Evolutionary conservation across 2,113 vertebrate genomes (phyloP).

Genomic region (Eclectus roratus): DNA sequence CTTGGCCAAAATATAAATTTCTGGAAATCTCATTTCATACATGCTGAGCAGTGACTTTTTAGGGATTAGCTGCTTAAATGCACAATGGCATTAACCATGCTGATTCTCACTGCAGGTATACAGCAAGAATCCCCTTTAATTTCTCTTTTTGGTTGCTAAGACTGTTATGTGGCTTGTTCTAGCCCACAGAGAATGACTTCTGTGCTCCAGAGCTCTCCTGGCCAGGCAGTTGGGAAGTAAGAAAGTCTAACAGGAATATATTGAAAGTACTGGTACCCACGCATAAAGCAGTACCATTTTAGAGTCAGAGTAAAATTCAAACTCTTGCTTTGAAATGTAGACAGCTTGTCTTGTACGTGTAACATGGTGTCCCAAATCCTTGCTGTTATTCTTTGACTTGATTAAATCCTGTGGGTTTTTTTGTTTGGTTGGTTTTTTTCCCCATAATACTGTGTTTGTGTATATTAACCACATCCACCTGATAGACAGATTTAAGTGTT

Average conservation of each 20-base stretch:
- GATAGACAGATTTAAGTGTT: not conserved
- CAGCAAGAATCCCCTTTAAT: not conserved
- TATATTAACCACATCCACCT: not conserved
- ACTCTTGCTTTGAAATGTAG: not conserved
- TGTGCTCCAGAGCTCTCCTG: not conserved
- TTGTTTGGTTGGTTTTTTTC: no score
- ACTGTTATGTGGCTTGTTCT: not conserved
- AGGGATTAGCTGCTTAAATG: conserved; percentile 28
- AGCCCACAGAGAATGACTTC: not conserved
- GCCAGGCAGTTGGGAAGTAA: not conserved
- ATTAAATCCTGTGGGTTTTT: not conserved
- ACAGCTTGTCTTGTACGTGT: not conserved
- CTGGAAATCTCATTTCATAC: conserved; percentile 34
- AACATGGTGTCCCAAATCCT: not conserved
- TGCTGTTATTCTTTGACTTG: not conserved
- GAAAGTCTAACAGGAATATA: not conserved
- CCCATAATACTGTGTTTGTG: not conserved
- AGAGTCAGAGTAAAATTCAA: not conserved
- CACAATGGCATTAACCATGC: not conserved
- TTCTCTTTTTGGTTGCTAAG: conserved; percentile 10
- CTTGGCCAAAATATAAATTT: not conserved
- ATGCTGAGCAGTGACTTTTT: conserved; percentile 14
- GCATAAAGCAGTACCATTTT: not conserved
- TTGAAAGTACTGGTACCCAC: not conserved
- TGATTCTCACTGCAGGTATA: not conserved